Evolutionary conservation across 2,888 invertebrate species (phyloP).

Genomic region (Apotomis betuletana): DNA sequence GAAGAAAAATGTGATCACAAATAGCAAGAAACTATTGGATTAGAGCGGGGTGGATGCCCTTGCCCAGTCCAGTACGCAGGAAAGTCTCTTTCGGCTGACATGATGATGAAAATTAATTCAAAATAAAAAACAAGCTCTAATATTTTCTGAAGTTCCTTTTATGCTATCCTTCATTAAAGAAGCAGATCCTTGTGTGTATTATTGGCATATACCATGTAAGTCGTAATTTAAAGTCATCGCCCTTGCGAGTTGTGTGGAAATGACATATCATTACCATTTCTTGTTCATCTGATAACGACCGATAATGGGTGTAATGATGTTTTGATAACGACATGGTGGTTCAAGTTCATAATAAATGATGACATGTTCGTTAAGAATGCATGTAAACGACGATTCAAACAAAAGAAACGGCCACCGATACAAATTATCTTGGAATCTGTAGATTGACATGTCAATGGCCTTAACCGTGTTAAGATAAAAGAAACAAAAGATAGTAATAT

Average conservation of each 20-base stretch:
- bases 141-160: no score
- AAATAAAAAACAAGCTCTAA: no score
- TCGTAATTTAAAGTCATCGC: not conserved
- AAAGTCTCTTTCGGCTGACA: no score
- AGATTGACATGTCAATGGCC: not conserved
- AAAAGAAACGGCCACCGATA: not conserved
- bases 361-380: not conserved
- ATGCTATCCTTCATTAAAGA: no score
- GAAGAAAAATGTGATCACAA: no score
- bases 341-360: not conserved
- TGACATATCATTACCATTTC: slow-evolving; percentile 20
- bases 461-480: not conserved
- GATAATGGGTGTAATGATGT: not conserved
- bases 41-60: no score
- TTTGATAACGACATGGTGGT: not conserved
- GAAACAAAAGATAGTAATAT: slow-evolving; percentile 9
- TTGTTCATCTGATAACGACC: slow-evolving; percentile 18
- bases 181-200: not conserved
- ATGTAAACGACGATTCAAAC: not conserved
- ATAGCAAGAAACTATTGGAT: no score
- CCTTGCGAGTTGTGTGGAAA: slow-evolving; percentile 9
- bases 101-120: no score
- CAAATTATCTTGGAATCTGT: slow-evolving; percentile 1
- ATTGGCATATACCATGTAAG: no score
- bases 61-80: no score